Evolutionary conservation across 2,113 vertebrate genomes (phyloP), one percentile per base, ranked within the genome.

Genomic region (Misgurnus mizolepis): DNA sequence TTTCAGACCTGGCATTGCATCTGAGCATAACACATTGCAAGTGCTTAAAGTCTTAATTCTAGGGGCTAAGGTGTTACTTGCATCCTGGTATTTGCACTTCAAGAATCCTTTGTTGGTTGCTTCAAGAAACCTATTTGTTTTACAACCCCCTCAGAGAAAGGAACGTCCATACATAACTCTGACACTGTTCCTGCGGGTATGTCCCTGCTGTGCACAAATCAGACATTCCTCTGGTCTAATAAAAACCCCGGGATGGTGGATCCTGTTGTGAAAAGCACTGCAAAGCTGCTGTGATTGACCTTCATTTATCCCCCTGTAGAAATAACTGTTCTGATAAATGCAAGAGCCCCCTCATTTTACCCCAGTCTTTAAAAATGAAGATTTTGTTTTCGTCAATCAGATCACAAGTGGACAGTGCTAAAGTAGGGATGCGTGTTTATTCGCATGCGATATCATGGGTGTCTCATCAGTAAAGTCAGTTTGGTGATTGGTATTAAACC

Each of bases 291-390:
- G 73, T 40, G 45, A 17, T 34, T 74, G 70, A 74, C 49, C 27
- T 71, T 71, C 71, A 60, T 77, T 77, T 41, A 71, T 76, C 50
- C 34, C 18, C 10, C n/a, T 43, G 5, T 12, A 62, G 47, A 68
- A 43, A 71, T 56, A 62, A 64, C 17, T 18, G 3, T 6, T 18
- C 6, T 22, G 69, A 69, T 68, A 49, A 65, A 56, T 34, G 7
- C 50, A 78, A 76, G 55, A 2, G 39, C 49, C 9, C 9, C 50
- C 40, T 15, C 39, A 58, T 7, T 14, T 78, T 11, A 18, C 49
- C 50, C 18, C n/a, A 55, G 49, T 4, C 53, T 41, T 18, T 68
- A 34, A 27, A 47, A 60, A 34, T 34, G 1, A 34, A 34, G 27
- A 34, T 34, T 34, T 1, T 34, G 27, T 22, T 22, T 22, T 22